These are phyloP conservation scores for Dendrolimus houi DNA, from an alignment of 2,888 invertebrate species.

Conservation along the genomic window DNA sequence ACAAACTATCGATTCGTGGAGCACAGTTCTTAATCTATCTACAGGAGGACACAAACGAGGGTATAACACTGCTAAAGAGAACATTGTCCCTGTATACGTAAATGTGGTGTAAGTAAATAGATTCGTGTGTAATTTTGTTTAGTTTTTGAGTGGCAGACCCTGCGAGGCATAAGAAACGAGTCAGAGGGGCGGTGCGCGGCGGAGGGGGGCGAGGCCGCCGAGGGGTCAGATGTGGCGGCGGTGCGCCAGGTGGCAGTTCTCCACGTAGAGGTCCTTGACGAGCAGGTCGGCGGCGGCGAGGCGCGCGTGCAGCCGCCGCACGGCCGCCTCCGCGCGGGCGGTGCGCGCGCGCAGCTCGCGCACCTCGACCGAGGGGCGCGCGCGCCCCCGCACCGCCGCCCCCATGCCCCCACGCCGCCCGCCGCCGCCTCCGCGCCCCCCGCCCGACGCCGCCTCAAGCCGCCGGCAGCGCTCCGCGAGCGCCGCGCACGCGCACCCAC, in stretches of 20 bases:
- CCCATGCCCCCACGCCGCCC: slow-evolving; percentile 75
- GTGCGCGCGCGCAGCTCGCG: slow-evolving; percentile 64
- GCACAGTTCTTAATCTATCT: too few relatives aligned
- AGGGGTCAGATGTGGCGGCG: slow-evolving; percentile 27
- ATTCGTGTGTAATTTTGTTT: too few relatives aligned
- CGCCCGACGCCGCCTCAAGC: slow-evolving; percentile 3
- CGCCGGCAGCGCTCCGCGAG: slow-evolving; percentile 6
- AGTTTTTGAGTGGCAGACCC: too few relatives aligned
- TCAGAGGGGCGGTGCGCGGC: neutral
- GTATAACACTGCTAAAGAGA: too few relatives aligned
- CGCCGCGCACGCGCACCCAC: slow-evolving; percentile 10
- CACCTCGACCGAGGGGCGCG: slow-evolving; percentile 39
- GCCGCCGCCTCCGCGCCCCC: slow-evolving; percentile 49
- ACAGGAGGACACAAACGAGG: too few relatives aligned
- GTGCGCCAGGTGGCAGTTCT: slow-evolving; percentile 83
- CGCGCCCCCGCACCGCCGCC: slow-evolving; percentile 72
- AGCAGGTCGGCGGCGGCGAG: slow-evolving; percentile 84
- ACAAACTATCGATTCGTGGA: too few relatives aligned
- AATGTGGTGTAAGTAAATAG: too few relatives aligned
- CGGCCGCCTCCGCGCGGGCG: slow-evolving; percentile 55
- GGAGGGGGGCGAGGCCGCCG: slow-evolving; percentile 1
- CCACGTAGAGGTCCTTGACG: slow-evolving; percentile 89
- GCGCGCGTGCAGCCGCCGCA: slow-evolving; percentile 73
- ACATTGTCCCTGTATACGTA: too few relatives aligned
- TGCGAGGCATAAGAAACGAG: neutral